Base-by-base conservation (phyloP, 2,797 vertebrate genomes). In the Arctocebus calabarensis region DNA sequence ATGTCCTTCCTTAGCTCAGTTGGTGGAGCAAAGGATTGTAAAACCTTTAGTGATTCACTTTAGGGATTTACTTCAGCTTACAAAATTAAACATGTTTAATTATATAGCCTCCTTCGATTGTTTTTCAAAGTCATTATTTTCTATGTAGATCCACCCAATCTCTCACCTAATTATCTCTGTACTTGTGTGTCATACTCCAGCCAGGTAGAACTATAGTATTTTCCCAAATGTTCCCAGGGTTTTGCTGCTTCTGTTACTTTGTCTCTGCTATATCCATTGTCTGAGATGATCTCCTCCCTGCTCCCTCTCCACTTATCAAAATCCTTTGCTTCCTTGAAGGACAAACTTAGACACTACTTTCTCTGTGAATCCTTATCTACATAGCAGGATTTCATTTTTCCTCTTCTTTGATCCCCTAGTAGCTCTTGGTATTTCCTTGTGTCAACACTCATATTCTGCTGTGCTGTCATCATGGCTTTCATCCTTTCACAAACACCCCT, bases 1-100 rank as follows among this genome's bases (percentile, higher is more conserved):
- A n/a, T 9, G 32, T 20, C 64, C 32, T 66, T n/a, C 7, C 7
- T n/a, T 66, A 66, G 64, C 64, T 66, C 32, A 66, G 32, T n/a
- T n/a, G 64, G 64, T 66, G n/a, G 17, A 66, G 17, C 17, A n/a
- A n/a, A 66, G 16, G 32, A n/a, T 16, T n/a, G 32, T 78, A 88
- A 96, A 94, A 84, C 68, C 27, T 73, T 52, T 17, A 19, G 32
- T 34, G 27, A 34, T 90, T 94, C 74, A 48, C 6, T n/a, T 77
- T 40, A 40, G 40, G 3, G 23, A 34, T 90, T 94, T 70, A 48
- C 6, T n/a, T 77, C 73, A 22, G 64, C 52, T 7, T 73, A 55
- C 27, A 91, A 84, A 95, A 93, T 83, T 74, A 89, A 90, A 71
- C 77, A 45, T 59, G 48, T 81, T 89, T 73, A 87, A 77, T 88